Evolutionary conservation across 2,888 invertebrate genomes (phyloP).

Genomic region (Chaitophorus viminalis): DNA sequence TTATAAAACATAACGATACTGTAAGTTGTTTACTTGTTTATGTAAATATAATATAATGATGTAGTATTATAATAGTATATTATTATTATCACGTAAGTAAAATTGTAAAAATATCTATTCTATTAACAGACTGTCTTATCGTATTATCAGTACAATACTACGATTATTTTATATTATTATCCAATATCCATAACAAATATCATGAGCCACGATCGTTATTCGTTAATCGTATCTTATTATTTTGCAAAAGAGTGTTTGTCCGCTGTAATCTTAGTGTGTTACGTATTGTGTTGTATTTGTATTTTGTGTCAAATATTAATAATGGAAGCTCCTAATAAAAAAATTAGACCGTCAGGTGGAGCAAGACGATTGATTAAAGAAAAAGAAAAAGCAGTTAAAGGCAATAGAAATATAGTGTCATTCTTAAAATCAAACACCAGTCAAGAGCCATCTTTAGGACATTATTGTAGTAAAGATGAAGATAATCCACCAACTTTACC

Average conservation of each 20-base stretch:
- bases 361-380: constrained; percentile 9
- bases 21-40: no score
- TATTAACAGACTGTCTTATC: constrained; percentile 13
- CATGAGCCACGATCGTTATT: not conserved
- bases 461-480: no score
- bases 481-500: no score
- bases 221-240: not conserved
- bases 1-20: no score
- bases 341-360: not conserved
- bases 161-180: not conserved
- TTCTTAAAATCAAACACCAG: no score
- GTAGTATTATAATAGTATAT: no score
- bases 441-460: no score
- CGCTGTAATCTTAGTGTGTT: constrained; percentile 2
- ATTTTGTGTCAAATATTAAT: constrained; percentile 16
- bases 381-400: constrained; percentile 25
- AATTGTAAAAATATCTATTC: not conserved
- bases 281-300: no score
- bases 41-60: no score
- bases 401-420: constrained; percentile 7
- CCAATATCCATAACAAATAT: constrained; percentile 9
- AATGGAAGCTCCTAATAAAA: not conserved
- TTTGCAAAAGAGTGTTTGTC: constrained; percentile 7
- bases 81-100: no score
- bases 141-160: not conserved